Base-by-base conservation (phyloP, 1,140 invertebrate genomes). In the Brachionus paranguensis region DNA sequence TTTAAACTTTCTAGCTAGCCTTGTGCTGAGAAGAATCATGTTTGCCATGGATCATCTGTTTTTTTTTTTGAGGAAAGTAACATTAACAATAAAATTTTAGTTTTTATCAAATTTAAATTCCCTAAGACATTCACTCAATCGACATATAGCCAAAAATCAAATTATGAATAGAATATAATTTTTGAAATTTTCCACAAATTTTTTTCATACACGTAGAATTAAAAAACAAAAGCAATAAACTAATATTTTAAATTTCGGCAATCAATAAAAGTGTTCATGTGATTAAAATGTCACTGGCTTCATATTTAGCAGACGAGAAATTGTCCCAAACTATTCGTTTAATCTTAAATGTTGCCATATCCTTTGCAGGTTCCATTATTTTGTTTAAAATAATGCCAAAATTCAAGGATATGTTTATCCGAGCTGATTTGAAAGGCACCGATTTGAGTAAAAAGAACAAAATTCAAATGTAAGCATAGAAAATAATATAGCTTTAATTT, bases 361-460 rank as follows among this genome's bases (percentile, higher is more conserved):
- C 78, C 4, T 20, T 81, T 7, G 14, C 43, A 17, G 78, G 78
- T 1, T 43, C 33, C 4, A 43, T 81, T 60, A 10, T 81, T 45
- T 24, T 81, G 8, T 81, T 64, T 17, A 81, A 81, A 12, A 24
- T 81, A 68, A 81, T 81, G 78, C 78, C 78, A 20, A 81, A 81
- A 37, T 81, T 81, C 27, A 81, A 81, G 14, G 53, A 81, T 27
- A 64, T 81, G 53, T 81, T 81, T 17, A 81, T 81, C 20, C 17
- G 64, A 81, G 78, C 78, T 11, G 78, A 47, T 45, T 47, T 81
- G 11, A 81, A 68, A 64, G 78, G 78, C 7, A 68, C 43, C 3
- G 78, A 81, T 68, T 43, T 81, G 33, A 81, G 78, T 20, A 81
- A 81, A 64, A 81, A 81, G 43, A 53, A 81, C 60, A 81, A 64